Evolutionary conservation across 2,113 vertebrate genomes (phyloP), one percentile per base, ranked within the genome.

Genomic region (Axis porcinus): DNA sequence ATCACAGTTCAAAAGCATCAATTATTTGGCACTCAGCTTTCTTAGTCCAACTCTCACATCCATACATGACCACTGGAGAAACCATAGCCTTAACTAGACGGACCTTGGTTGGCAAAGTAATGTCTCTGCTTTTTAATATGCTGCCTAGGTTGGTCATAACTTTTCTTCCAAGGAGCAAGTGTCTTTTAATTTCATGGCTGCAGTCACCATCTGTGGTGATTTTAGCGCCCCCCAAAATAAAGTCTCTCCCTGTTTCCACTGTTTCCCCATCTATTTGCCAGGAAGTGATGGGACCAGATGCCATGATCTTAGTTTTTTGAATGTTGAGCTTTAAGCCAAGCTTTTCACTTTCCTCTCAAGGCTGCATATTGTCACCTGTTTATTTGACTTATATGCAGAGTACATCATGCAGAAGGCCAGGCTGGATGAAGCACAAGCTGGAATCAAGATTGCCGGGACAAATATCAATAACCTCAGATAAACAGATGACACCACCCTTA

Each of bases 41-140:
- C 30, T 64, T 17, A 17, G 30, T 64, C 30, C 62, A 64, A 64
- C 33, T 33, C 15, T n/a, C 62, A 64, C 30, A 64, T 33, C 62
- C 62, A 64, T 64, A 64, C 7, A 7, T 17, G 62, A 64, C 30
- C 4, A n/a, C 16, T n/a, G 7, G 62, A n/a, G n/a, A 64, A n/a
- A 64, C 0, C 15, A 64, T 9, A 17, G 30, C 7, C 2, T n/a
- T 64, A 1, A n/a, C 30, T 64, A 64, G 15, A 64, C 0, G 3
- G 15, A 64, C 7, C 30, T 64, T 64, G 9, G 7, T 4, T n/a
- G 30, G 16, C 62, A 64, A 64, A 64, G 30, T 64, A n/a, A 64
- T 17, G 62, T 64, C 62, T 64, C 30, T 4, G 30, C 30, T 64
- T 64, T n/a, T n/a, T 17, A 64, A 64, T 8, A n/a, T 9, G 3